These are phyloP conservation scores for Drosophila trapezifrons DNA, from an alignment of 1,140 invertebrate species.

Conservation along the genomic window DNA sequence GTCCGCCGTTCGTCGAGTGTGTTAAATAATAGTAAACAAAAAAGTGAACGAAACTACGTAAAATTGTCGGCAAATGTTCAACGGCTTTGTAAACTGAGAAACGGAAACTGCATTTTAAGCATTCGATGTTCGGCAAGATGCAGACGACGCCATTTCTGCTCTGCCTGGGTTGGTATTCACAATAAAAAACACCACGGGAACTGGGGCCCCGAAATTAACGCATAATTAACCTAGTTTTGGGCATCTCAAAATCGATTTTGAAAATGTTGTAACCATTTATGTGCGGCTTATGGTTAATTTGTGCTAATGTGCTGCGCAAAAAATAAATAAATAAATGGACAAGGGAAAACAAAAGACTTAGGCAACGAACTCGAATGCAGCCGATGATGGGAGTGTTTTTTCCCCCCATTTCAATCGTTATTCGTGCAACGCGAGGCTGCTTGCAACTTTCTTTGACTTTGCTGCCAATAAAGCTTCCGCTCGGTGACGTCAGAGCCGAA, in stretches of 20 bases:
- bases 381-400: slow-evolving; percentile 7
- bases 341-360: slow-evolving; percentile 74
- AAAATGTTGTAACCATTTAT: slow-evolving; percentile 53
- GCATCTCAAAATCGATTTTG: slow-evolving; percentile 7
- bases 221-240: slow-evolving; percentile 52
- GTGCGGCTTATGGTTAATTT: slow-evolving; percentile 52
- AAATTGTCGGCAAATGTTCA: slow-evolving; percentile 48
- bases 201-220: slow-evolving; percentile 16
- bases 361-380: slow-evolving; percentile 68
- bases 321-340: slow-evolving; percentile 8
- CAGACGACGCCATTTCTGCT: slow-evolving; percentile 63
- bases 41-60: slow-evolving; percentile 45
- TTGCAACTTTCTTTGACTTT: slow-evolving; percentile 36
- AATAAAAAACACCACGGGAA: slow-evolving; percentile 19
- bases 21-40: slow-evolving; percentile 80
- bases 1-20: slow-evolving; percentile 64
- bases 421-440: slow-evolving; percentile 23
- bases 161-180: slow-evolving; percentile 68
- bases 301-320: slow-evolving; percentile 62
- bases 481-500: slow-evolving; percentile 42
- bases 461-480: slow-evolving; percentile 43
- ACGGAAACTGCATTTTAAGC: slow-evolving; percentile 44
- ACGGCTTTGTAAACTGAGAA: slow-evolving; percentile 36
- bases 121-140: slow-evolving; percentile 51
- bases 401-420: background rate